These are phyloP conservation scores for Ochotona princeps DNA, from an alignment of 2,113 vertebrate genomes.

Conservation along the genomic window DNA sequence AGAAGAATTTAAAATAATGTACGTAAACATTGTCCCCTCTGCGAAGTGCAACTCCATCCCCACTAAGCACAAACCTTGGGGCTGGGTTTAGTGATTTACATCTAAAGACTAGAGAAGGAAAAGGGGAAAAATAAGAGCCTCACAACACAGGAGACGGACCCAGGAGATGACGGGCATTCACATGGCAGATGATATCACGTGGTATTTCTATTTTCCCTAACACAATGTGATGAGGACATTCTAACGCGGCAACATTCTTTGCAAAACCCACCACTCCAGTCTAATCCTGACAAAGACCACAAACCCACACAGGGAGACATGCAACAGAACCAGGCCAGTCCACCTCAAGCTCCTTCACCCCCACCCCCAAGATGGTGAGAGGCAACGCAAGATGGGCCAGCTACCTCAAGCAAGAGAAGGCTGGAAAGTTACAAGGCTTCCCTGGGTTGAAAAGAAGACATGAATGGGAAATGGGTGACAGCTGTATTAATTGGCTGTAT, in stretches of 20 bases:
- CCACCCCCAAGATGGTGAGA: neutral
- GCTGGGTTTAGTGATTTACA: neutral
- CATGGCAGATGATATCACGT: accelerated
- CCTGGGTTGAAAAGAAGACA: neutral
- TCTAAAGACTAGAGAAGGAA: neutral
- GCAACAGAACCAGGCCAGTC: neutral
- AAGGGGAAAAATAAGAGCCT: neutral
- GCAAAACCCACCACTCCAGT: neutral
- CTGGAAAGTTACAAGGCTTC: too few relatives aligned
- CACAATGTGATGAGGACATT: too few relatives aligned
- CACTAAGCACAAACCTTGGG: neutral
- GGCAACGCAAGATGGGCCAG: neutral
- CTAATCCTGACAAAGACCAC: neutral
- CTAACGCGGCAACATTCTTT: neutral
- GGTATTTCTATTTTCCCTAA: too few relatives aligned
- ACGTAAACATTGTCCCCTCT: neutral
- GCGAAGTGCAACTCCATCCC: neutral
- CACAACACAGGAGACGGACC: neutral
- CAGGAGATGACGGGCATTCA: neutral
- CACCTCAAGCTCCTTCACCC: neutral
- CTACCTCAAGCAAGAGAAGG: neutral
- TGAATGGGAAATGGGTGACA: neutral
- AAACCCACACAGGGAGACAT: neutral
- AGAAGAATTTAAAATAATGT: neutral
- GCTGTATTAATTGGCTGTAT: too few relatives aligned